Base-by-base conservation (phyloP, 2,797 vertebrate species). In the Peromyscus nudipes region DNA sequence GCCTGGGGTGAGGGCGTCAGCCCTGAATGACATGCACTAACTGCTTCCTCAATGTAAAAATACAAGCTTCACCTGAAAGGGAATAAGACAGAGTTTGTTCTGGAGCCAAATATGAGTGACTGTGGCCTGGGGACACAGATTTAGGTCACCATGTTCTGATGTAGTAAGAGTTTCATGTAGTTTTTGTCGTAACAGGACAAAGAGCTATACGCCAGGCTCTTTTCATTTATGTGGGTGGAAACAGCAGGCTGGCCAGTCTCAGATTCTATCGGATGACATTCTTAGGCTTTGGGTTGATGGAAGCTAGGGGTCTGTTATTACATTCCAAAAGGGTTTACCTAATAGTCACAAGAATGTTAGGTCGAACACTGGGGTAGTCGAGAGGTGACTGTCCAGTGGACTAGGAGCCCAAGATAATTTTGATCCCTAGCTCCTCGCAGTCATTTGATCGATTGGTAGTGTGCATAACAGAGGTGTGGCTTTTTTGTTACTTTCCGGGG, bases 271-370 rank as follows among this genome's bases (percentile, higher is more conserved):
- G 13, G 14, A 87, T 34, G 37, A 62, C 37, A 76, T 89, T 76
- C 71, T 76, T 89, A 43, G 69, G 52, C 29, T 81, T 12, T 81
- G 34, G 31, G 52, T n/a, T 75, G 52, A 88, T 88, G 52, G 86
- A 62, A 46, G 55, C 55, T 23, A 23, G 37, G 85, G 86, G 55
- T 46, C 71, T 62, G 17, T 34, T 73, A 29, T 4, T 88, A 40
- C 71, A 62, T 89, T 76, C 55, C 86, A 46, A 29, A 89, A 75
- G 86, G 37, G 37, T 60, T 89, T 76, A 60, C 17, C 86, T 89
- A 76, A 88, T 89, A 88, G 85, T 60, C 85, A 25, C 4, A 76
- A 76, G 71, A 75, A 89, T 89, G 71, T 76, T 62, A 43, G 86
- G 37, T 89, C 52, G 57, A 5, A 60, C 29, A 29, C 46, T 21